Conservation (phyloP, 2,797 vertebrate species). For the Morus bassanus region DNA sequence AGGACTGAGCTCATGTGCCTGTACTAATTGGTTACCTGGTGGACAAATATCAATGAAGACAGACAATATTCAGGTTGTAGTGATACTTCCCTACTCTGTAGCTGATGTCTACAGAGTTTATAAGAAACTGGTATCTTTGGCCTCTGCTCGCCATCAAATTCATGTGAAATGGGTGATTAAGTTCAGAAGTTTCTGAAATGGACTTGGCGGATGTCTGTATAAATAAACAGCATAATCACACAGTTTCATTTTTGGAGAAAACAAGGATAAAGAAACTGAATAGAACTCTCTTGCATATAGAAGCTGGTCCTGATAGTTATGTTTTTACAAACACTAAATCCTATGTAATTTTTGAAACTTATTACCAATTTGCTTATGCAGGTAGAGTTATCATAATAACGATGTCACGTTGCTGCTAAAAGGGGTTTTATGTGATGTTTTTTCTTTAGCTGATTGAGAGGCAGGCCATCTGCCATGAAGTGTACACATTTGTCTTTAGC, state of each 20-base stretch:
- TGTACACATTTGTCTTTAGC: not conserved
- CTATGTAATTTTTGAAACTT: not conserved
- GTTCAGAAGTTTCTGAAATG: not conserved
- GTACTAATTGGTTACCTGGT: rapidly evolving
- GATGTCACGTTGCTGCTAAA: not conserved
- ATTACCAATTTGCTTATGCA: not conserved
- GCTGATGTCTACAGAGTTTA: not conserved
- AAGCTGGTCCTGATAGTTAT: not conserved
- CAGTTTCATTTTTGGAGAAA: not conserved
- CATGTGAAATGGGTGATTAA: not conserved
- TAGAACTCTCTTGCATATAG: not conserved
- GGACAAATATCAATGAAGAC: not conserved
- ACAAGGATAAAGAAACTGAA: not conserved
- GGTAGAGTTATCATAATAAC: not conserved
- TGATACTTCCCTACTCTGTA: not conserved
- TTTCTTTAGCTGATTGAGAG: not conserved
- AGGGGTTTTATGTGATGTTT: not conserved
- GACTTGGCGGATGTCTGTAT: not conserved
- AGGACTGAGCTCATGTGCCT: not conserved
- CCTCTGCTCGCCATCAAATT: not conserved
- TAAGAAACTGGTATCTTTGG: not conserved
- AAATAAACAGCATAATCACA: not conserved
- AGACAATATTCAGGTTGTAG: not conserved
- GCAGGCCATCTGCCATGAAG: not conserved
- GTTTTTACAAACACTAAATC: not conserved